Base-by-base conservation (phyloP, 2,113 vertebrate genomes). In the Anoplopoma fimbria region DNA sequence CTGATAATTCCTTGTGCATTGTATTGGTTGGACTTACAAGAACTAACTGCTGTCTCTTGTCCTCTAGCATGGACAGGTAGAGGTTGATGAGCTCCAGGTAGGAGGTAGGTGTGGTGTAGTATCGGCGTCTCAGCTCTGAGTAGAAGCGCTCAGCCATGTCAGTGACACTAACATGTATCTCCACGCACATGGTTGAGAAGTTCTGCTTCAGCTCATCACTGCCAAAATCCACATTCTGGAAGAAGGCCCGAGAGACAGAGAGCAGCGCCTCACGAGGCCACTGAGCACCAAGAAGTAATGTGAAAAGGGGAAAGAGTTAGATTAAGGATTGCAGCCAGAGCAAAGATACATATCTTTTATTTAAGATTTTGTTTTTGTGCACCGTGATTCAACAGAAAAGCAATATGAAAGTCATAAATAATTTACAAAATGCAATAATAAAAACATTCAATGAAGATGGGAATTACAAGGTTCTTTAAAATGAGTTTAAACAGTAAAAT, bases 81-180 rank as follows among this genome's bases (percentile, higher is more conserved):
- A 97, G 95, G 74, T 97, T 96, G 88, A 97, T 97, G 75, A 97
- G 95, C 84, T 97, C 96, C 87, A 97, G 91, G 90, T 97, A 97
- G 73, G 96, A 97, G 51, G 96, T 97, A 31, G 96, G 96, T 0
- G 96, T 97, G 4, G 96, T 97, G 85, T 97, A 97, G 88, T 97
- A 97, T 6, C 95, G 83, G 4, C 96, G 89, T 21, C 96, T 93
- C 55, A 97, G 92, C 83, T 97, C 97, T 0, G 83, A 83, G 65
- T 95, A 97, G 75, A 96, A 97, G 68, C 92, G 88, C 1, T 97
- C 96, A 0, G 96, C 96, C 94, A 95, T 96, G n/a, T 94, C 93
- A 10, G 93, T 93, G 57, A 97, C 96, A 9, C 95, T 96, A 58
- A 96, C 64, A 67, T 97, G 96, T 45, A 97, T 96, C 38, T 96